Percentiles rank a stretch among this genome's conserved stretches.
phyloP scores from a whole-genome alignment of 2,797 vertebrate species.

The Aldrovandia affinis region DNA sequence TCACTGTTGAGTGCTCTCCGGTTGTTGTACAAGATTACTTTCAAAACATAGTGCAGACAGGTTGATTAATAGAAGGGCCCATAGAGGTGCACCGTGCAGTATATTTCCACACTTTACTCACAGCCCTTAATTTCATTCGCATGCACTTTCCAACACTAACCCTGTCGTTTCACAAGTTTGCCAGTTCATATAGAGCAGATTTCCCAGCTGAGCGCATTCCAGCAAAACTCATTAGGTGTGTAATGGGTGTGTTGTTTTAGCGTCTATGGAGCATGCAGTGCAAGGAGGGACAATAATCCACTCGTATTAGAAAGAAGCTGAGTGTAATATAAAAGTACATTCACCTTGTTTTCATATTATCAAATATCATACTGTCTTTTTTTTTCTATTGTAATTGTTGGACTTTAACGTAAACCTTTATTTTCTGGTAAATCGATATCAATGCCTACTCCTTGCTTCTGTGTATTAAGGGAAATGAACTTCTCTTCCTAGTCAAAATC shows the following conservation, averaged over 20 bases:
- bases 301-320: neutral
- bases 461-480: neutral
- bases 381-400: too few species aligned
- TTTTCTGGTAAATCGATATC: neutral
- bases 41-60: slow-evolving; percentile 81
- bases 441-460: neutral
- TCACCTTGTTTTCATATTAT: neutral
- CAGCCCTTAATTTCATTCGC: slow-evolving; percentile 68
- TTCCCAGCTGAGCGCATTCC: slow-evolving; percentile 54
- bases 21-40: slow-evolving; percentile 77
- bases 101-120: slow-evolving; percentile 75
- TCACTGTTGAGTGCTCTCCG: slow-evolving; percentile 77
- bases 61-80: slow-evolving; percentile 80
- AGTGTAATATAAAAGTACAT: neutral
- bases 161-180: slow-evolving; percentile 71
- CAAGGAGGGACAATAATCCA: slow-evolving; percentile 11
- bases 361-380: neutral
- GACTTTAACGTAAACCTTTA: neutral
- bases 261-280: slow-evolving; percentile 44
- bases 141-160: slow-evolving; percentile 71
- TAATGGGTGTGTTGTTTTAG: slow-evolving; percentile 65
- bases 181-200: slow-evolving; percentile 66
- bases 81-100: slow-evolving; percentile 69
- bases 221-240: slow-evolving; percentile 68
- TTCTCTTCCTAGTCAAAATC: neutral